Evolutionary conservation across 2,888 invertebrate species (phyloP), one percentile per base, ranked within the genome.

Genomic region (Hypomecis punctinalis): DNA sequence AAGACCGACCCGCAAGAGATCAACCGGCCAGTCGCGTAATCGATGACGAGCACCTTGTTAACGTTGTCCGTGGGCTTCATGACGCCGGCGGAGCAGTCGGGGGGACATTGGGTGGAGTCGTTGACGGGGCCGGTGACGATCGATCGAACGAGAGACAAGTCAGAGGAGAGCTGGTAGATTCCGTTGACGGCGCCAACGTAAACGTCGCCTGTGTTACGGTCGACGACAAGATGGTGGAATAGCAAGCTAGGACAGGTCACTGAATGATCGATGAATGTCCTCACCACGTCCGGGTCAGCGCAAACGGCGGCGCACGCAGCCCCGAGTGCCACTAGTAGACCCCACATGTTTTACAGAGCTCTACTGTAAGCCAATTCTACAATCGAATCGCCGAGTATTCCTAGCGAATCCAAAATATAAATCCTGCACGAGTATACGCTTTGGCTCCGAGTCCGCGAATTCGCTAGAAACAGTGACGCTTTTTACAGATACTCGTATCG

Each of bases 1-100:
- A 96, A 97, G 64, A 98, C 94, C 76, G 97, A 97, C 56, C 98
- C 98, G 90, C 99, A 99, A 39, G 97, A 96, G 79, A 99, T 98
- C 61, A 99, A 94, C 69, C 97, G 94, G 51, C 97, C 96, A 69
- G 97, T 97, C 45, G 96, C 96, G 83, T 98, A 97, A 93, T 99
- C 98, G 80, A 99, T 98, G 70, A 99, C 96, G 79, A 99, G 94
- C 60, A 97, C 98, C 90, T 99, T 99, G 93, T 98, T 99, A 75
- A 97, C 96, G 89, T 98, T 98, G 90, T 98, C 97, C 59, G 97
- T 97, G 55, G 95, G 95, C 79, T 96, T 96, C 82, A 94, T 93
- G 63, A 96, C 95, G 81, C 95, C 95, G 36, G 95, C 90, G 43
- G 97, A 97, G 86, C 98, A 97, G 86, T 97, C 97, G 77, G 96